Evolutionary conservation across 2,888 invertebrate genomes (phyloP), one percentile per base, ranked within the genome.

Genomic region (Andrena marginata): DNA sequence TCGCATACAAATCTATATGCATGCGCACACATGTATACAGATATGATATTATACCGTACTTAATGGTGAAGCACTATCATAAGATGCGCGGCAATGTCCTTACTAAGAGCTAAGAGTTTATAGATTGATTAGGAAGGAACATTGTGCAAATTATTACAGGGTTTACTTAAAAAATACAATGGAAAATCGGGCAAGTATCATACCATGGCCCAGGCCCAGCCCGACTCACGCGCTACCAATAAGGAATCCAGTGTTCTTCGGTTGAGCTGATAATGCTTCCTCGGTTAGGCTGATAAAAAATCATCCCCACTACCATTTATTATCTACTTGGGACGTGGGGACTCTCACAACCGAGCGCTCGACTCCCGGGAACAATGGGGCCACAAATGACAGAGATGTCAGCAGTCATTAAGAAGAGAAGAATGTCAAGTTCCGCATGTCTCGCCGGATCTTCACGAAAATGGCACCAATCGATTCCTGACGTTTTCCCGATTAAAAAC

Each of bases 41-140:
- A 89, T 90, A 90, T 90, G 89, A 88, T 85, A 82, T 85, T 89
- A 84, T 85, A 82, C 86, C 86, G 86, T 90, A 89, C 75, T 84
- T 87, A 84, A 89, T 85, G 86, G 83, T 85, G 86, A 87, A 89
- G 85, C 86, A 84, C 85, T 89, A 88, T 85, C 82, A 65, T 89
- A 84, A 86, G 77, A 85, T 85, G 86, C 88, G 87, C 82, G 88
- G 86, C 84, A 89, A 88, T 89, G 89, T 87, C 85, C 87, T 87
- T 82, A 74, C 85, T 83, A 88, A 73, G 65, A 80, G 85, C 87
- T 86, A 87, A 80, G 63, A 81, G 82, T 82, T 85, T 71, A 78
- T 80, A 75, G 64, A 79, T 84, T 70, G 68, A 85, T 85, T 83
- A 82, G 86, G 84, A 88, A 89, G 89, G 88, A 89, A 87, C 88